Conservation (phyloP, 2,113 vertebrate species). For the Mungos mungo region DNA sequence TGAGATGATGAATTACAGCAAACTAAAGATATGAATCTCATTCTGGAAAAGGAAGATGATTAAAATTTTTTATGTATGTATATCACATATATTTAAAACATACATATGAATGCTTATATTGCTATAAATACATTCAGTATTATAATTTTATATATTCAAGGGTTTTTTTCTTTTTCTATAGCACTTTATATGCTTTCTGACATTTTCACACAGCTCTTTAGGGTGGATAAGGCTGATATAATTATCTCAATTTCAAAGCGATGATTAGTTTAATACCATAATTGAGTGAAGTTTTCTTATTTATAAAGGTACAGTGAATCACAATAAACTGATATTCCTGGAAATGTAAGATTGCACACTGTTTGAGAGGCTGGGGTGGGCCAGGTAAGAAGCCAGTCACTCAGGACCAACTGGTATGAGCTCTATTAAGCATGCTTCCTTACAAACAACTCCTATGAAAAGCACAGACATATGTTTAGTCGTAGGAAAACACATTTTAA, state of each 20-base stretch:
- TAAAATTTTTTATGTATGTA: slow-evolving; percentile 38
- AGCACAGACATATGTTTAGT: neutral
- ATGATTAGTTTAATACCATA: slow-evolving; percentile 10
- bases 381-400: neutral
- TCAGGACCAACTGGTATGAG: neutral
- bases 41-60: slow-evolving; percentile 62
- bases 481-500: neutral
- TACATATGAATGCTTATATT: slow-evolving; percentile 41
- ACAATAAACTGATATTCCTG: neutral
- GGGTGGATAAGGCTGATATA: neutral
- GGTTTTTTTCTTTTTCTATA: neutral
- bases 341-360: neutral
- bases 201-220: neutral
- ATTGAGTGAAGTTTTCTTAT: slow-evolving; percentile 25
- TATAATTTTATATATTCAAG: slow-evolving; percentile 48
- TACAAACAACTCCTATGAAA: neutral
- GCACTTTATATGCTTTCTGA: neutral
- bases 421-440: neutral
- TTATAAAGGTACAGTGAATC: neutral
- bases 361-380: neutral
- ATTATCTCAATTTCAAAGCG: slow-evolving; percentile 21
- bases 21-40: slow-evolving; percentile 68
- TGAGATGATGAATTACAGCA: slow-evolving; percentile 62
- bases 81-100: slow-evolving; percentile 61
- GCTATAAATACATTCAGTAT: slow-evolving; percentile 49